Evolutionary conservation across 2,888 invertebrate genomes (phyloP).

Genomic region (Chrysodeixis includens): DNA sequence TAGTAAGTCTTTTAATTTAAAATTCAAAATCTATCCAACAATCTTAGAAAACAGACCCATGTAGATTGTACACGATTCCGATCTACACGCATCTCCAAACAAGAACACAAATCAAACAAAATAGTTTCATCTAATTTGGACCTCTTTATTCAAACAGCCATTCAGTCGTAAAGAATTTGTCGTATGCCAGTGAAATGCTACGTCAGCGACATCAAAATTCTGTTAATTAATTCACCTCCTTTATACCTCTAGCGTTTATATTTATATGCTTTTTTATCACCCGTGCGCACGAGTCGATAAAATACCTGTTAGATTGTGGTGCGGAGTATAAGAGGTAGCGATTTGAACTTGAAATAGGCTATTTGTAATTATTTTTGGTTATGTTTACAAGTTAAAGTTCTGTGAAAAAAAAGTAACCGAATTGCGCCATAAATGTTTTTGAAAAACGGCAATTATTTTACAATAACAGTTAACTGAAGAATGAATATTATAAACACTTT

Average conservation of each 20-base stretch:
- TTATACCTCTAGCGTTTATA: conserved; percentile 81
- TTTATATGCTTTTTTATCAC: conserved; percentile 83
- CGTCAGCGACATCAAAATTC: conserved; percentile 77
- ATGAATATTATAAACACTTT: no score
- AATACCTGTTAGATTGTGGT: conserved; percentile 70
- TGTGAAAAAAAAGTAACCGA: no score
- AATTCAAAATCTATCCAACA: background rate
- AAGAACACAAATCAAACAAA: conserved; percentile 29
- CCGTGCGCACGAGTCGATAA: conserved; percentile 83
- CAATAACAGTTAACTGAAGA: no score
- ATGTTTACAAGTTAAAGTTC: no score
- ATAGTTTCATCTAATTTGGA: conserved; percentile 57
- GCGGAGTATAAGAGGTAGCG: conserved; percentile 55
- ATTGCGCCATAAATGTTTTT: no score
- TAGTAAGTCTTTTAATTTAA: background rate
- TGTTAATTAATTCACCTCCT: conserved; percentile 87
- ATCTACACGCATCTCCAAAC: background rate
- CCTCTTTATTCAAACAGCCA: conserved; percentile 55
- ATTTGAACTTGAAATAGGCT: conserved; percentile 7
- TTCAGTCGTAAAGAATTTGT: conserved; percentile 77
- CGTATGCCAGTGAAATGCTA: conserved; percentile 77
- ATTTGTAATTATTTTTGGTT: background rate
- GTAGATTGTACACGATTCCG: background rate
- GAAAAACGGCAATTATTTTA: no score
- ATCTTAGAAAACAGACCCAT: background rate